Conservation (phyloP, 2,888 invertebrate genomes). For the Cantharis rufa region DNA sequence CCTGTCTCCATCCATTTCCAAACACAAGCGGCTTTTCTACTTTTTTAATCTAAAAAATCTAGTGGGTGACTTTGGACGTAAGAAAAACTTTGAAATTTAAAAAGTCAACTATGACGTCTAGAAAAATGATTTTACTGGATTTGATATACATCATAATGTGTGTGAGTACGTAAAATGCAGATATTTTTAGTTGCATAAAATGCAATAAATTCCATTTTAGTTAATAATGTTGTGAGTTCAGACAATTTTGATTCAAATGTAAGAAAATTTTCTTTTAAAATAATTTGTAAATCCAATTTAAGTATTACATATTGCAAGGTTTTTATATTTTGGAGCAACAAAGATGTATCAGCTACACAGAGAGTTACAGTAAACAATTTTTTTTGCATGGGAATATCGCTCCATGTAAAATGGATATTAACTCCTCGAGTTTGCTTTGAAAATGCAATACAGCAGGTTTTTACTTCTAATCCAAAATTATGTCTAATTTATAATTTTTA, state of each 20-base stretch:
- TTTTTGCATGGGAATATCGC: not conserved
- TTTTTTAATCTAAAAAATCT: not conserved
- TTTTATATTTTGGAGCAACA: not conserved
- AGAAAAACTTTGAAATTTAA: not conserved
- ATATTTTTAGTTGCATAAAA: not conserved
- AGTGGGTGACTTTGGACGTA: not conserved
- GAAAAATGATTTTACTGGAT: not conserved
- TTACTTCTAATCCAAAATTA: not conserved
- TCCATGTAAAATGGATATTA: not conserved
- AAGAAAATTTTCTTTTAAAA: not conserved
- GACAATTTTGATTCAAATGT: not conserved
- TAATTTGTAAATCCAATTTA: not conserved
- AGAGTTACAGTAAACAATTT: not conserved
- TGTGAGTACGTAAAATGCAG: not conserved
- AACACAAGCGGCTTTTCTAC: too few species aligned
- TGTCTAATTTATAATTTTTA: not conserved
- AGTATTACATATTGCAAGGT: not conserved
- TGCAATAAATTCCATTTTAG: not conserved
- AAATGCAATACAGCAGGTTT: not conserved
- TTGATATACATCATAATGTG: not conserved
- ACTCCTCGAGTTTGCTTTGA: not conserved
- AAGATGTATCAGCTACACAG: not conserved
- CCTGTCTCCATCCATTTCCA: too few species aligned
- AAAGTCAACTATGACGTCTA: not conserved
- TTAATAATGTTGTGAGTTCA: not conserved